Conservation (phyloP, 2,797 vertebrate genomes). For the Accipiter minullus region DNA sequence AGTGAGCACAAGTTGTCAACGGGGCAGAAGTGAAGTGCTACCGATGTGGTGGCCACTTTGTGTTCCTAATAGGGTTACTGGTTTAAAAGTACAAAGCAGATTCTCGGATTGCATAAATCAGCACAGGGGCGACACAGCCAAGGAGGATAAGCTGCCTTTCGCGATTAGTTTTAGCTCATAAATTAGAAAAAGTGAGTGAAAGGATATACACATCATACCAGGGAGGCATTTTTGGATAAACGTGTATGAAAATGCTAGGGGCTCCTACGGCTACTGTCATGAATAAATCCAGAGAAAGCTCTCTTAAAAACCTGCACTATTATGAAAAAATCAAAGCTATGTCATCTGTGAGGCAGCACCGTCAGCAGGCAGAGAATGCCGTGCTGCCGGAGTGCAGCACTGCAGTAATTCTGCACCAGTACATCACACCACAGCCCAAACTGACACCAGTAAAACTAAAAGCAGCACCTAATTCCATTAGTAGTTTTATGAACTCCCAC, state of each 20-base stretch:
- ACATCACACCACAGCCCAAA: neutral
- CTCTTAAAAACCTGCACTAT: neutral
- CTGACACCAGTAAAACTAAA: neutral
- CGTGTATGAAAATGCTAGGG: neutral
- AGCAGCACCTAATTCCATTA: neutral
- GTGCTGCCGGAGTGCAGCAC: neutral
- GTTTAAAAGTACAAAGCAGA: neutral
- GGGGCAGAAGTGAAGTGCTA: neutral
- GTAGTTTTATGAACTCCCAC: neutral
- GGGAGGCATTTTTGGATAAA: neutral
- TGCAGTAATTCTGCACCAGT: neutral
- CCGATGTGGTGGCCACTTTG: neutral
- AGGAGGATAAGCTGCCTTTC: neutral
- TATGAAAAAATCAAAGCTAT: neutral
- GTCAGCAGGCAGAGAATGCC: neutral
- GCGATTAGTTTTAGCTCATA: neutral
- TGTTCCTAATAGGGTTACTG: neutral
- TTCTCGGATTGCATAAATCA: neutral
- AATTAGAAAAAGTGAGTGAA: neutral
- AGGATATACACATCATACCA: neutral
- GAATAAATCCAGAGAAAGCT: neutral
- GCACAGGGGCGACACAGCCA: neutral
- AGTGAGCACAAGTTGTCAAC: rapidly evolving
- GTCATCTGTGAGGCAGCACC: neutral
- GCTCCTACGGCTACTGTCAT: neutral